Conservation (phyloP, 2,113 vertebrate species). For the Turdus rufiventris region DNA sequence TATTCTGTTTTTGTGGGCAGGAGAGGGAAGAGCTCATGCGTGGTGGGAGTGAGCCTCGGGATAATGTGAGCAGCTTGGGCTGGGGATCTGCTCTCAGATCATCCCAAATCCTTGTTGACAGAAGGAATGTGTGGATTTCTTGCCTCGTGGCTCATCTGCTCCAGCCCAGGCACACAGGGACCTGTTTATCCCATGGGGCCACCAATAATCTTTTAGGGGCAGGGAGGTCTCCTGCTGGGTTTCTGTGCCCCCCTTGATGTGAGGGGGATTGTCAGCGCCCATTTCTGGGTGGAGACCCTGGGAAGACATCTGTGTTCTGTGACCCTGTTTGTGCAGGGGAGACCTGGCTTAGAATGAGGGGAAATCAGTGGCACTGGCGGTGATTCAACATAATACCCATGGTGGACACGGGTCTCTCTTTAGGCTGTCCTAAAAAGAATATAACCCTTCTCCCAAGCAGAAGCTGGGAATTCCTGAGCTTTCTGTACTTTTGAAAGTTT, state of each 20-base stretch:
- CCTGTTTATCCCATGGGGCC: not conserved
- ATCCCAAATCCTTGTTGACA: constrained; percentile 19
- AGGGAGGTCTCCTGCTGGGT: not conserved
- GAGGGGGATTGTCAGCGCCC: not conserved
- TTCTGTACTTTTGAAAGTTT: not conserved
- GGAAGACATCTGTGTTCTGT: not conserved
- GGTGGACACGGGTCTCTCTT: not conserved
- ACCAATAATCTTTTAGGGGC: not conserved
- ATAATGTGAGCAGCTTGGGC: not conserved
- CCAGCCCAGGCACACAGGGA: not conserved
- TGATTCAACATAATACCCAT: rapidly evolving
- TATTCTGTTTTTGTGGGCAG: not conserved
- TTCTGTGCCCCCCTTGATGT: not conserved
- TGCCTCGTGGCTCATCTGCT: not conserved
- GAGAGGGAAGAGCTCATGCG: not conserved
- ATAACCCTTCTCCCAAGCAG: not conserved
- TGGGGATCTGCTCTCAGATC: not conserved
- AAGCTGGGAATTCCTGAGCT: not conserved
- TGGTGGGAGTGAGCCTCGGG: not conserved
- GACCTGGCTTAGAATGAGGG: rapidly evolving
- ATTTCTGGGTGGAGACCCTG: not conserved
- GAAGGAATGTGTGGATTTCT: constrained; percentile 25
- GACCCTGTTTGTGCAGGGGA: not conserved
- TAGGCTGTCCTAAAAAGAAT: not conserved
- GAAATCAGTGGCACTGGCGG: rapidly evolving